phyloP scores from a whole-genome alignment of 2,797 vertebrate genomes.

The Hafferia zeledoni region DNA sequence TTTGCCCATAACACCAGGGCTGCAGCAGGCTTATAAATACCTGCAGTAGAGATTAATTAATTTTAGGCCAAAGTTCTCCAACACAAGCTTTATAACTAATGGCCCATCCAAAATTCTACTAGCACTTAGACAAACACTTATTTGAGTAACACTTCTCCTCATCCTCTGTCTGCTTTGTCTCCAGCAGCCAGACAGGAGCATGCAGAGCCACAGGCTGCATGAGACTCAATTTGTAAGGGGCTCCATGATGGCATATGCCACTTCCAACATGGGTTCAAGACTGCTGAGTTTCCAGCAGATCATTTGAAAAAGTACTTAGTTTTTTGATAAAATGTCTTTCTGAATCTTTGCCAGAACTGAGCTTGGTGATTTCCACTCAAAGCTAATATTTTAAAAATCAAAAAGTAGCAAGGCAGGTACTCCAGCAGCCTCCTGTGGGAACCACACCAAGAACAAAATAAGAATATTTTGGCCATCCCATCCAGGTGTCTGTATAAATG shows the following conservation, averaged over 20 bases:
- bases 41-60: not conserved
- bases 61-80: not conserved
- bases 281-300: not conserved
- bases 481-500: not conserved
- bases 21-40: not conserved
- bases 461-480: not conserved
- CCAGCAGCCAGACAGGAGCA: not conserved
- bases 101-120: not conserved
- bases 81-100: not conserved
- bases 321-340: slow-evolving; percentile 36
- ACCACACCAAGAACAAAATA: not conserved
- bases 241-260: rapidly evolving
- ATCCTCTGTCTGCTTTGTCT: not conserved
- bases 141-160: not conserved
- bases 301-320: slow-evolving; percentile 21
- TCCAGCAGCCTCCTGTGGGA: not conserved
- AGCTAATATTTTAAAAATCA: slow-evolving; percentile 45
- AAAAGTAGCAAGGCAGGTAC: not conserved
- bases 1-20: not conserved
- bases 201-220: rapidly evolving
- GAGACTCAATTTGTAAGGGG: not conserved
- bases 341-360: slow-evolving; percentile 15
- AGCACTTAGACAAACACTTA: not conserved
- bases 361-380: not conserved
- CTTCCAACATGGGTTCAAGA: not conserved